A percentile compares a stretch with the other conserved stretches of the same genome.
Conservation (phyloP, 2,113 vertebrate species). For the Grammomys dolichurus region DNA sequence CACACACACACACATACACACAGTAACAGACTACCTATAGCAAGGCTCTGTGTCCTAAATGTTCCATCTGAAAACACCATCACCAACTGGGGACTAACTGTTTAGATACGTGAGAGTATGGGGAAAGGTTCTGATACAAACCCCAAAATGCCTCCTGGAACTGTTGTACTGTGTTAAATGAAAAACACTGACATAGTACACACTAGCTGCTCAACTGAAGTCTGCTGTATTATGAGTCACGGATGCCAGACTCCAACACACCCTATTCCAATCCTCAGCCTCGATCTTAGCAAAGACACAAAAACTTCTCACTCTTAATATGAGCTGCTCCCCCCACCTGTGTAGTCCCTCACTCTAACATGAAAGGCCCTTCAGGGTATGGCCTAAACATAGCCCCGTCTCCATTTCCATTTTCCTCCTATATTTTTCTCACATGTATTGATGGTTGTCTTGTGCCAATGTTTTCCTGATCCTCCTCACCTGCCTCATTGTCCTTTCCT, state of each 20-base stretch:
- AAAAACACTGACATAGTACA: neutral
- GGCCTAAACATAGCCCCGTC: neutral
- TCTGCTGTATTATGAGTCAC: neutral
- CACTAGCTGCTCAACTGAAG: neutral
- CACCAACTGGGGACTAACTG: neutral
- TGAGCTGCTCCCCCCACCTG: neutral
- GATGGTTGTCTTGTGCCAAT: neutral
- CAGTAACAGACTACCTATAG: neutral
- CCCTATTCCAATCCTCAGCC: neutral
- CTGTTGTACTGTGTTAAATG: neutral
- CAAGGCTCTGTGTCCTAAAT: neutral
- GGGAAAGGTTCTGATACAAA: neutral
- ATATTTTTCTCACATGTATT: neutral
- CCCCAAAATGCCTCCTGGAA: neutral
- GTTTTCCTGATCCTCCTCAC: neutral
- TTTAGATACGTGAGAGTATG: neutral
- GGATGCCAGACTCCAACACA: neutral
- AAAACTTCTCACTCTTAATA: neutral
- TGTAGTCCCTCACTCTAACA: neutral
- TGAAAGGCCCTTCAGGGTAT: neutral
- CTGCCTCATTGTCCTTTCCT: neutral
- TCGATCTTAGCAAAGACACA: neutral
- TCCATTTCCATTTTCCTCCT: neutral
- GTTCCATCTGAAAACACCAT: neutral
- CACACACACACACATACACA: too few relatives aligned